These are phyloP conservation scores for Ophioninae sp. DNA, from an alignment of 2,888 invertebrate genomes.

Conservation along the genomic window DNA sequence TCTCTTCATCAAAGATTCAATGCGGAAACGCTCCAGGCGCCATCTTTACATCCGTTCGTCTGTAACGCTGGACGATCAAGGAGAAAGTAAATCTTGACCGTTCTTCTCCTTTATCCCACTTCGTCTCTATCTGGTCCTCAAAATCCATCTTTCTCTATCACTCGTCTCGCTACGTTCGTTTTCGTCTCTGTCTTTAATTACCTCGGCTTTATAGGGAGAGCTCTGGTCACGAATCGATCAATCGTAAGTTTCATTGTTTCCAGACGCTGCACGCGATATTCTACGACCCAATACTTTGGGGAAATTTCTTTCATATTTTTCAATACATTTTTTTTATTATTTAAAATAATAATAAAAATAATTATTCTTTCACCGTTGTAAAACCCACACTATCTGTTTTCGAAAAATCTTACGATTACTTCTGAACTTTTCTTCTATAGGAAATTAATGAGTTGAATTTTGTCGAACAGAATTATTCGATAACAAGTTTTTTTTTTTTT, in stretches of 20 bases:
- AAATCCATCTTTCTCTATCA: neutral
- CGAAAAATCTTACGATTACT: too few species aligned
- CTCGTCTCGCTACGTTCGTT: slow-evolving; percentile 22
- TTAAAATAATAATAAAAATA: too few species aligned
- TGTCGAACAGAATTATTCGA: too few species aligned
- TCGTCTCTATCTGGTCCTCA: neutral
- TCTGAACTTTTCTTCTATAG: too few species aligned
- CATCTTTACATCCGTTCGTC: slow-evolving; percentile 39
- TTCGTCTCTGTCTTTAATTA: slow-evolving; percentile 42
- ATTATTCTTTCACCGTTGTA: too few species aligned
- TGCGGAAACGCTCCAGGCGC: slow-evolving; percentile 37
- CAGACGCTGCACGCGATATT: slow-evolving; percentile 24
- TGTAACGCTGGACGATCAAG: slow-evolving; percentile 40
- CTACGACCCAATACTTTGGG: neutral
- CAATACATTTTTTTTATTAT: neutral
- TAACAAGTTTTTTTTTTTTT: too few species aligned
- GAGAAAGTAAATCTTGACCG: slow-evolving; percentile 49
- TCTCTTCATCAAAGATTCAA: slow-evolving; percentile 16
- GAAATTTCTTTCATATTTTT: neutral
- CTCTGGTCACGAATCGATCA: slow-evolving; percentile 28
- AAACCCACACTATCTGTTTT: too few species aligned
- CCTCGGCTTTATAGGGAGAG: slow-evolving; percentile 35
- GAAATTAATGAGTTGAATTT: too few species aligned
- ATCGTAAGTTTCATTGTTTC: slow-evolving; percentile 42
- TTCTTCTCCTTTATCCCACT: neutral